Evolutionary conservation across 2,888 invertebrate species (phyloP), one percentile per base, ranked within the genome.

Genomic region (Eupsilia transversa): DNA sequence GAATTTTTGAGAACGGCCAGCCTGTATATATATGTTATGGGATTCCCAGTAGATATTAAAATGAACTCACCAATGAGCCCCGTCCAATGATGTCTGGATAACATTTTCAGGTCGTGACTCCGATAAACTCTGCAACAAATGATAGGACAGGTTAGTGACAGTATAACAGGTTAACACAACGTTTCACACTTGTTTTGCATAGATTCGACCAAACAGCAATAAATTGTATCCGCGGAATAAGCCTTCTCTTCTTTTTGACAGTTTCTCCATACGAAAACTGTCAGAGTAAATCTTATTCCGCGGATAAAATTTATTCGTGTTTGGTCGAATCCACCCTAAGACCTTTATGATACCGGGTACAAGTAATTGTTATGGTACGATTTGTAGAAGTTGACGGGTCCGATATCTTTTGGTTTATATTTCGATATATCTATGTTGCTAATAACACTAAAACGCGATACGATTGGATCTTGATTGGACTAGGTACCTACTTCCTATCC

Each of bases 31-130:
- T 17, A 43, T 17, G 14, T 4, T 49, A n/a, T 20, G 6, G 20
- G 12, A 23, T 61, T 27, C 14, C 2, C 12, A 9, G 30, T 56
- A 46, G 35, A 63, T 30, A 73, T 72, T 10, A n/a, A 74, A 61
- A 75, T 64, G 1, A 27, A 93, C 94, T 94, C 77, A 94, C 94
- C 94, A 82, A 91, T 87, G 70, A 92, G 83, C 74, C 91, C 88
- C 83, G 91, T 90, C 91, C 93, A 92, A 87, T 91, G 89, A 71
- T 89, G 85, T 72, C 87, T 88, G 69, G 88, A 81, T 83, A 93
- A 85, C 94, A 94, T 94, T 83, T 85, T 94, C 72, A 79, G 84
- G 79, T 75, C 59, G 68, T 83, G 66, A 35, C 72, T 79, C 74
- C 79, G 74, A 66, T 69, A 38, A 73, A 80, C 57, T 77, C 94